Evolutionary conservation across 1,140 invertebrate species (phyloP).

Genomic region (Holcopasites calliopsidis): DNA sequence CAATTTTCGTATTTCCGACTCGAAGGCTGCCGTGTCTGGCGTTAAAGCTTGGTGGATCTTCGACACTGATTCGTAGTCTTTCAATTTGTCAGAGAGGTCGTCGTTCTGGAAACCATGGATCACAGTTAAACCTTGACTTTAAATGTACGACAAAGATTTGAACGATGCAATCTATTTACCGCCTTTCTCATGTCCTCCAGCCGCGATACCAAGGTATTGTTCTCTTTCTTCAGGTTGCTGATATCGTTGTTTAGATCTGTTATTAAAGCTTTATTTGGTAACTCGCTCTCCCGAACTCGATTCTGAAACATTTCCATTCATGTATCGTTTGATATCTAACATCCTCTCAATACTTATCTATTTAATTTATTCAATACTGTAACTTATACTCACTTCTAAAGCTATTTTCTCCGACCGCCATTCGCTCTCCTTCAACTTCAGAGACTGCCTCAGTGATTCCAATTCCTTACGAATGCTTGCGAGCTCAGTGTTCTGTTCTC

Average conservation of each 20-base stretch:
- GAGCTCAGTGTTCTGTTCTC: conserved; percentile 81
- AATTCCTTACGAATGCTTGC: conserved; percentile 83
- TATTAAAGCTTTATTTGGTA: conserved; percentile 70
- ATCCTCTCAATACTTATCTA: neutral
- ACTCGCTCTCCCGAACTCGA: conserved; percentile 54
- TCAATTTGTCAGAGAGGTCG: conserved; percentile 88
- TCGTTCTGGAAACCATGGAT: conserved; percentile 85
- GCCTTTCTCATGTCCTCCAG: conserved; percentile 80
- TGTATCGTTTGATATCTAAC: conserved; percentile 1
- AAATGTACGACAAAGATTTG: no score
- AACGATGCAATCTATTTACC: no score
- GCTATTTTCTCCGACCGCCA: conserved; percentile 89
- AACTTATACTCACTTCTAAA: conserved; percentile 82
- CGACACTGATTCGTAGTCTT: conserved; percentile 91
- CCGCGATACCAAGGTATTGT: conserved; percentile 86
- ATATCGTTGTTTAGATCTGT: conserved; percentile 88
- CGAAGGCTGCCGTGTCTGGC: conserved; percentile 86
- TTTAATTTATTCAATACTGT: neutral
- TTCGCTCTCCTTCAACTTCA: conserved; percentile 84
- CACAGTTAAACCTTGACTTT: no score
- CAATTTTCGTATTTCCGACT: conserved; percentile 87
- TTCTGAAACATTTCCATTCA: conserved; percentile 19
- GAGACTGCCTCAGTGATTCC: conserved; percentile 84
- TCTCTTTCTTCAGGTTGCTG: conserved; percentile 86
- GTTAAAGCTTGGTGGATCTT: conserved; percentile 90